Evolutionary conservation across 2,888 invertebrate species (phyloP), one percentile per base, ranked within the genome.

Genomic region (Pyralis farinalis): DNA sequence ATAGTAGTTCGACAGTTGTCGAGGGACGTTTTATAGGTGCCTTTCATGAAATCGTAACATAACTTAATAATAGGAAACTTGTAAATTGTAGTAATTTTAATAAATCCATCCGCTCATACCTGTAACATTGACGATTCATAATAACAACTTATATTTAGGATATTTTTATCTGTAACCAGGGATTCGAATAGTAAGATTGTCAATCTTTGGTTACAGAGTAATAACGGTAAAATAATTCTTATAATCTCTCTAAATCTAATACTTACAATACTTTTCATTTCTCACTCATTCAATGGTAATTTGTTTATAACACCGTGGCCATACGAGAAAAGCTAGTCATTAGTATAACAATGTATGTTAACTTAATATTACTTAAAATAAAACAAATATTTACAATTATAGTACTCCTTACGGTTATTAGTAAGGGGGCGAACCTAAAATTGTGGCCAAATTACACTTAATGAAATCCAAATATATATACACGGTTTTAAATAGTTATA

Each of bases 371-470:
- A 81, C 63, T 70, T 73, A 71, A 72, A 71, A 60, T 58, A 63
- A 73, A 69, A 71, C 38, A 76, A 78, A 72, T 86, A 86, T 86
- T 86, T 87, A 87, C 85, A 84, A 66, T 73, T 77, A 76, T 63
- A 62, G 53, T 51, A 47, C 69, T 71, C 77, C 85, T 80, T 79
- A 76, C 74, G 56, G 62, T 72, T 80, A 79, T 81, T 76, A 70
- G 72, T 80, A 75, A 81, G 81, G 78, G 70, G 73, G 58, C 49
- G 66, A 74, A 83, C 82, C 80, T 84, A 85, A 81, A 84, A 83
- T 80, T 78, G 89, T 88, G 89, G 89, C 89, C 89, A 89, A 89
- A 89, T 85, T 89, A 89, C 78, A 78, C 63, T 73, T 85, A 85
- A 85, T 75, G 70, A 79, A 82, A 85, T 84, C 78, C 79, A 84